Evolutionary conservation across 35 echinoderm and acorn worm genomes (phyloP).

Genomic region (Eucidaris tribuloides): DNA sequence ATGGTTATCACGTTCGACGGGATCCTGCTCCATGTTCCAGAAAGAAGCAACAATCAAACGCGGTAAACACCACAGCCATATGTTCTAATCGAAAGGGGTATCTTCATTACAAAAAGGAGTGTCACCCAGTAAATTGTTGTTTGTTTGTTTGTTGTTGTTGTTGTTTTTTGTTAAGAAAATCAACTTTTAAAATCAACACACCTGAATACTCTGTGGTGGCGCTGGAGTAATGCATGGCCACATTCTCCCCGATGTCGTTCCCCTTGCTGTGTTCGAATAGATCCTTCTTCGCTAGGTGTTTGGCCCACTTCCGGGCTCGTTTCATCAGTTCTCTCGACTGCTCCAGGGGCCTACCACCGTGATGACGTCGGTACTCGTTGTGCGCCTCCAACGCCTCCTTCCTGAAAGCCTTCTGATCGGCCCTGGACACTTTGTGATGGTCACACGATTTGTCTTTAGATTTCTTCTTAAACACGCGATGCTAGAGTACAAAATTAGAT

Average conservation of each 20-base stretch:
- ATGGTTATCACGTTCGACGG: no score
- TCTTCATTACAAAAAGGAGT: no score
- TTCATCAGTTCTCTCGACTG: conserved; percentile 50
- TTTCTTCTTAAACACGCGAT: conserved; percentile 4
- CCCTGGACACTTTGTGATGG: conserved; percentile 36
- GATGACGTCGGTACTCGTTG: conserved; percentile 71
- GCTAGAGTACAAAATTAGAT: no score
- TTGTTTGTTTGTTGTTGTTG: no score
- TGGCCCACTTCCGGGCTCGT: conserved; percentile 76
- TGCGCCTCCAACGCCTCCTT: conserved; percentile 47
- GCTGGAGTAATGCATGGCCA: conserved; percentile 97
- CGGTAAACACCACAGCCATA: no score
- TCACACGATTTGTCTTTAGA: conserved; percentile 27
- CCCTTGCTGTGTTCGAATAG: conserved; percentile 83
- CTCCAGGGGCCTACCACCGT: conserved; percentile 55
- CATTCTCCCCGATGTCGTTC: conserved; percentile 87
- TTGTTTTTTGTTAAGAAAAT: no score
- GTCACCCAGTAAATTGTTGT: no score
- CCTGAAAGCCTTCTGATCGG: conserved; percentile 30
- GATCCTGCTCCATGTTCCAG: no score
- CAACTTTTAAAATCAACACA: no score
- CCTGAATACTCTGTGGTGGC: conserved; percentile 83
- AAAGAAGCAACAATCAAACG: no score
- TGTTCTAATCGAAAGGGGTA: no score
- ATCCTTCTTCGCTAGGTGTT: conserved; percentile 87